phyloP scores from a whole-genome alignment of 2,797 vertebrate genomes.

The Muraenolepis orangiensis region DNA sequence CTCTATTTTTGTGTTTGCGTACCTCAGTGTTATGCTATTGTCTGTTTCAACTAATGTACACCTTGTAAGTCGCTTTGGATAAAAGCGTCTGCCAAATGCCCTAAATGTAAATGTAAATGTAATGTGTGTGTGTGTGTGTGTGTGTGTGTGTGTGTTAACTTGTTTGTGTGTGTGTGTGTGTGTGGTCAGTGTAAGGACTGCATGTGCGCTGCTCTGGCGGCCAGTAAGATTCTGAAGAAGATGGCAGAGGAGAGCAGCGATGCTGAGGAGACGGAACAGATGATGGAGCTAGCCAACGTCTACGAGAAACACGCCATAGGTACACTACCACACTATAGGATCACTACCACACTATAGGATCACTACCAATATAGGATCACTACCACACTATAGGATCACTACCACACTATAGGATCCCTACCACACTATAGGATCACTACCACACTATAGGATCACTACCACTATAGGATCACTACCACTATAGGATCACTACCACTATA shows the following conservation, averaged over 20 bases:
- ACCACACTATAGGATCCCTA: background rate
- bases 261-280: slow-evolving; percentile 79
- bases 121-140: background rate
- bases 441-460: too few relatives aligned
- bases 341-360: background rate
- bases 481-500: background rate
- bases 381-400: background rate
- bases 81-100: too few relatives aligned
- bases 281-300: slow-evolving; percentile 77
- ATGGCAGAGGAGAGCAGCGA: slow-evolving; percentile 81
- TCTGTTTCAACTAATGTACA: too few relatives aligned
- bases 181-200: slow-evolving; percentile 84
- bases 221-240: slow-evolving; percentile 91
- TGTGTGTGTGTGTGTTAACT: background rate
- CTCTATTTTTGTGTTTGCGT: too few relatives aligned
- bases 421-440: background rate
- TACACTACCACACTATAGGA: slow-evolving; percentile 45
- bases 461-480: background rate
- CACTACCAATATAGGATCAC: background rate
- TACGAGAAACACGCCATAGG: slow-evolving; percentile 87
- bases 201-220: slow-evolving; percentile 82
- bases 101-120: too few relatives aligned
- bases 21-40: too few relatives aligned
- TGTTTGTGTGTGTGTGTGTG: slow-evolving; percentile 10
- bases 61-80: too few relatives aligned